Conservation (phyloP, 30 jellyfish, hydroid and myxozoan species). For the Phacellophora camtschatica region DNA sequence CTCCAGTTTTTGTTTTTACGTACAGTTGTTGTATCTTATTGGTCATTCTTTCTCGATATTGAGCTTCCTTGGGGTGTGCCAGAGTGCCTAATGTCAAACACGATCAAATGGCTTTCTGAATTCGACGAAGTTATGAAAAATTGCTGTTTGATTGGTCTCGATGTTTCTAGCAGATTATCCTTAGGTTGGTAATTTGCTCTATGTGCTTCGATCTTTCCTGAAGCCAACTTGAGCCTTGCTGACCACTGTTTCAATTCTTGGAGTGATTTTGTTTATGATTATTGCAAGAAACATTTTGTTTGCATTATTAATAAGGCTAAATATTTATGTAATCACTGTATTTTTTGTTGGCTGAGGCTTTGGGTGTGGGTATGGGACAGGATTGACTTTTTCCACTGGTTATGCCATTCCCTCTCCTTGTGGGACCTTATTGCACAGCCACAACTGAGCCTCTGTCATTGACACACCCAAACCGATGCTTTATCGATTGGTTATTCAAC, state of each 20-base stretch:
- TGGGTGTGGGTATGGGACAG: slow-evolving; percentile 33
- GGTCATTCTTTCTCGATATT: slow-evolving; percentile 11
- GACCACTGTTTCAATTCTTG: slow-evolving; percentile 32
- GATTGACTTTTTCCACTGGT: too few relatives aligned
- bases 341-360: not conserved
- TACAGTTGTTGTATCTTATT: not conserved
- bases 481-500: too few relatives aligned
- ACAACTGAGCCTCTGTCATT: too few relatives aligned
- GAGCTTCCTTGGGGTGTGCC: slow-evolving; percentile 22
- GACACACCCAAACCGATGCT: too few relatives aligned
- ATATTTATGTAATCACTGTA: slow-evolving; percentile 35
- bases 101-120: slow-evolving; percentile 28
- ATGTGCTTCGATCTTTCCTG: slow-evolving; percentile 52
- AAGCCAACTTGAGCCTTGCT: slow-evolving; percentile 41
- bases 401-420: too few relatives aligned
- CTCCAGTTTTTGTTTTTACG: slow-evolving; percentile 13
- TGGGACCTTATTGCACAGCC: too few relatives aligned
- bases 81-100: slow-evolving; percentile 36
- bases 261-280: slow-evolving; percentile 25
- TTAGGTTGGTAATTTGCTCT: slow-evolving; percentile 33
- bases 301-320: slow-evolving; percentile 23
- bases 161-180: slow-evolving; percentile 15
- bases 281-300: slow-evolving; percentile 16
- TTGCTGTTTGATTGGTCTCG: slow-evolving; percentile 14
- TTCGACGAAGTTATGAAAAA: slow-evolving; percentile 32